Percentiles rank a stretch among this genome's conserved stretches.
Evolutionary conservation across 2,113 vertebrate species (phyloP).

Genomic region (Leucoraja erinaceus): DNA sequence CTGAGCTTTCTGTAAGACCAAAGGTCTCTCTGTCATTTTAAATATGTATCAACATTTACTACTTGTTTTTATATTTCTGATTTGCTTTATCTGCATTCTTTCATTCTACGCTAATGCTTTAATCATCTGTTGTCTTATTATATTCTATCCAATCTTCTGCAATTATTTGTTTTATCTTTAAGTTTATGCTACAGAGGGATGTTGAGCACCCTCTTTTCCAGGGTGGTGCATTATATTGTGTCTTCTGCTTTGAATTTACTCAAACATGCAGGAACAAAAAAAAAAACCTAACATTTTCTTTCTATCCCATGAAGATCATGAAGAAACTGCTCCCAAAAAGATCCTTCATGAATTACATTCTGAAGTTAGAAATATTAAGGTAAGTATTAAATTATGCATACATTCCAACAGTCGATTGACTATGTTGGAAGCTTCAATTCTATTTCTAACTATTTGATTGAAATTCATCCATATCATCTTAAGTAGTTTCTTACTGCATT

Average conservation of each 20-base stretch:
- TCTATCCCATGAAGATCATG: slow-evolving; percentile 52
- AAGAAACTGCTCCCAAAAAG: slow-evolving; percentile 55
- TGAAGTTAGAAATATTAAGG: slow-evolving; percentile 70
- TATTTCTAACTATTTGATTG: not conserved
- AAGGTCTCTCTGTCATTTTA: too few species aligned
- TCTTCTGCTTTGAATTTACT: not conserved
- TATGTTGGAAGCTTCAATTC: not conserved
- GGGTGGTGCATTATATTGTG: not conserved
- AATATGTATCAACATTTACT: too few species aligned
- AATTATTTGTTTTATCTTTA: not conserved
- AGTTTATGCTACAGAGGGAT: too few species aligned
- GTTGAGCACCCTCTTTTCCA: not conserved
- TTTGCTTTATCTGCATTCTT: too few species aligned
- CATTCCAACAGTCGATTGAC: not conserved
- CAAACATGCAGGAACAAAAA: too few species aligned
- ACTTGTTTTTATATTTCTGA: too few species aligned
- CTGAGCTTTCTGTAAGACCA: too few species aligned
- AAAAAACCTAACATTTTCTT: not conserved
- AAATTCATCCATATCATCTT: not conserved
- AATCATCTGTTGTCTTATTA: too few species aligned
- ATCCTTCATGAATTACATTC: slow-evolving; percentile 64
- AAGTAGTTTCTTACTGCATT: not conserved
- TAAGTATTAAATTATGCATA: slow-evolving; percentile 45
- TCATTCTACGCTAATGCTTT: too few species aligned
- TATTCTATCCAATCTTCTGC: not conserved